Evolutionary conservation across 2,888 invertebrate species (phyloP).

Genomic region (Cyaniris semiargus): DNA sequence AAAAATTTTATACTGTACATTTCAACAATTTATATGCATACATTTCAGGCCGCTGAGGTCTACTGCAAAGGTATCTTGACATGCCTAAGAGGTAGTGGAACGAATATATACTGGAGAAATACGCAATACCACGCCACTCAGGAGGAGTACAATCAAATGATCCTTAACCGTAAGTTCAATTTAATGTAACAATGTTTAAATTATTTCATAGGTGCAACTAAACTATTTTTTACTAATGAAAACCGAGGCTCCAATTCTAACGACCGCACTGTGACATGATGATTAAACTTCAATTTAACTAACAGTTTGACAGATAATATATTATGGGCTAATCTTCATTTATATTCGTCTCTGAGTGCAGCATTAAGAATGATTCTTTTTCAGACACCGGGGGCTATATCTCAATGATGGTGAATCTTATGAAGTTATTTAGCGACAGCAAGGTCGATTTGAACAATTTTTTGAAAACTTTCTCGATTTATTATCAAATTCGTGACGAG

Average conservation of each 20-base stretch:
- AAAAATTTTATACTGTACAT: too few species aligned
- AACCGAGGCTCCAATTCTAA: too few species aligned
- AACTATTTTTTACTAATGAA: too few species aligned
- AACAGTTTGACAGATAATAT: too few species aligned
- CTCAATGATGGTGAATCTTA: background rate
- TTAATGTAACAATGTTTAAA: too few species aligned
- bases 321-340: too few species aligned
- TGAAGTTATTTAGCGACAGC: conserved; percentile 17
- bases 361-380: background rate
- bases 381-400: background rate
- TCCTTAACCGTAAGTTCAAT: background rate
- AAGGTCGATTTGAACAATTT: conserved; percentile 10
- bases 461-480: conserved; percentile 26
- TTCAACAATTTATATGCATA: background rate
- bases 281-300: too few species aligned
- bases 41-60: background rate
- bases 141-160: background rate
- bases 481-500: conserved; percentile 35
- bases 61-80: background rate
- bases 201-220: too few species aligned
- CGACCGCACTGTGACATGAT: too few species aligned
- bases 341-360: too few species aligned
- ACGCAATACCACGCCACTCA: background rate
- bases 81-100: background rate
- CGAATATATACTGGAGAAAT: too few species aligned